Evolutionary conservation across 2,797 vertebrate genomes (phyloP), one percentile per base, ranked within the genome.

Genomic region (Gastrophryne carolinensis): DNA sequence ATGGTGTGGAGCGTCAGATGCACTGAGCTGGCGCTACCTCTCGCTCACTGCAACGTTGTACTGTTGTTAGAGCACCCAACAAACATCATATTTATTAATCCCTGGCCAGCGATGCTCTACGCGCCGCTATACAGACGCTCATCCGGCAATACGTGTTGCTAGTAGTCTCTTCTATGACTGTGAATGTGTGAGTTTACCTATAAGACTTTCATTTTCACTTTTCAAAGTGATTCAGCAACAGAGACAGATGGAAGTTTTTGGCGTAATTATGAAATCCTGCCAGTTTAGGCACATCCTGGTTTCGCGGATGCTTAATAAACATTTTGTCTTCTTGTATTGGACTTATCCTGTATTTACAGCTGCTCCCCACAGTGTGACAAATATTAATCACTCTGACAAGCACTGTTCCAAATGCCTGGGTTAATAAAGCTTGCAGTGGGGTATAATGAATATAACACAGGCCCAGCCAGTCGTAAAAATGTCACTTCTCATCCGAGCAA

Each of bases 311-410:
- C 39, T 82, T 81, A 19, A 67, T 69, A 69, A 63, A 72, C 71
- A 64, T 84, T 82, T 69, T 53, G 69, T 78, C 41, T 80, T 60
- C 79, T 64, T 23, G 68, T 80, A 80, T 47, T 19, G 77, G 80
- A 78, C 79, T 84, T 87, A 88, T 89, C 87, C 83, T 86, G 83
- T 86, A 81, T 87, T 89, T 89, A 85, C 79, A 74, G 75, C 68
- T 72, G 50, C 54, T 78, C 60, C 39, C 64, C 72, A 79, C 73
- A 75, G 72, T 1, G 21, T 58, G 39, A 56, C 82, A 73, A 84
- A 84, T 86, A 83, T 82, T 85, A 81, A 82, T 76, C 30, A 56
- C 72, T 66, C 34, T 71, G 60, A 65, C 72, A 64, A 69, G 60
- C 23, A 37, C 32, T 5, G 63, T 60, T 75, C 71, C 66, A 64